Percentiles rank a stretch among this genome's conserved stretches.
Conservation (phyloP, 2,888 invertebrate genomes). For the Caenorhabditis afra region DNA sequence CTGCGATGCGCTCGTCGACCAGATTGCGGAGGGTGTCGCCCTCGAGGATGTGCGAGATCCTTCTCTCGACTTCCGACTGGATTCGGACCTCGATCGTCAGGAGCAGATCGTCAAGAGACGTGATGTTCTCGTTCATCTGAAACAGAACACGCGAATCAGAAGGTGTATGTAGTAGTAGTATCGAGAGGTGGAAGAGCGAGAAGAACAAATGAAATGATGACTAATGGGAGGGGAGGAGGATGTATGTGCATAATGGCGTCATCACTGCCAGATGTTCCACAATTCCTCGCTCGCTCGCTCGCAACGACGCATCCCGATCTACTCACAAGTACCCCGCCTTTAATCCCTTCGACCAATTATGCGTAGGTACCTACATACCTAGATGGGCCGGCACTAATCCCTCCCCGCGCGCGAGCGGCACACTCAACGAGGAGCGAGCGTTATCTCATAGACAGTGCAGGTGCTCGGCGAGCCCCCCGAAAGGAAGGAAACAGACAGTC, state of each 20-base stretch:
- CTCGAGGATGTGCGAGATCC: conserved; percentile 23
- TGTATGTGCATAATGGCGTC: too few species aligned
- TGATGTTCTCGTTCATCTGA: conserved; percentile 25
- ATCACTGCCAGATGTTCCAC: too few species aligned
- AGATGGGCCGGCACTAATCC: conserved; percentile 26
- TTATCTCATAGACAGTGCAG: too few species aligned
- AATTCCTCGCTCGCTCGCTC: not conserved
- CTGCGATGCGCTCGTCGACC: conserved; percentile 23
- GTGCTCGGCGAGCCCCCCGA: too few species aligned
- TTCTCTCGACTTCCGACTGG: conserved; percentile 13
- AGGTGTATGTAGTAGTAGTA: too few species aligned
- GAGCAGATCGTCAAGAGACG: conserved; percentile 17
- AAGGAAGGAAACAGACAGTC: not conserved
- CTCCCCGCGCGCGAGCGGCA: not conserved
- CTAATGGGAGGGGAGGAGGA: too few species aligned
- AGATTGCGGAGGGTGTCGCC: conserved; percentile 17
- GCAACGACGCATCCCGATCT: conserved; percentile 1
- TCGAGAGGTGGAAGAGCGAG: too few species aligned
- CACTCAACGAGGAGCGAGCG: too few species aligned
- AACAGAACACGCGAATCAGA: conserved; percentile 1
- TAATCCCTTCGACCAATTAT: conserved; percentile 45
- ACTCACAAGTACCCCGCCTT: not conserved
- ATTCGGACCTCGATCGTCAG: conserved; percentile 17
- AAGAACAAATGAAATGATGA: too few species aligned
- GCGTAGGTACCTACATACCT: not conserved